Evolutionary conservation across 2,888 invertebrate species (phyloP).

Genomic region (Diaphora mendica): DNA sequence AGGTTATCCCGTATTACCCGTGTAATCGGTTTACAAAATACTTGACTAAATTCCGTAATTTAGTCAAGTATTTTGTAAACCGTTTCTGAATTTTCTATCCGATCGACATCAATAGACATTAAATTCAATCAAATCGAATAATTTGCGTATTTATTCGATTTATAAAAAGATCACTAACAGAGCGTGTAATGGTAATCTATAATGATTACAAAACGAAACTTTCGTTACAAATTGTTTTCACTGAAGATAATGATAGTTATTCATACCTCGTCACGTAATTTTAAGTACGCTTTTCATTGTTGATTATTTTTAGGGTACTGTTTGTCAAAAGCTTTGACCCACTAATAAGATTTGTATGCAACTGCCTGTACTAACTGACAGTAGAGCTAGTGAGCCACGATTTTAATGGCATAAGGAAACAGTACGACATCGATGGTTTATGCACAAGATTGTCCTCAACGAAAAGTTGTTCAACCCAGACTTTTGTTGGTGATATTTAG

Average conservation of each 20-base stretch:
- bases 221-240: conserved; percentile 49
- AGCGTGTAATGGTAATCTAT: conserved; percentile 38
- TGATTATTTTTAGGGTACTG: not conserved
- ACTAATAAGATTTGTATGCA: no score
- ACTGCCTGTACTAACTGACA: no score
- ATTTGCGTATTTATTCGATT: conserved; percentile 1
- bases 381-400: no score
- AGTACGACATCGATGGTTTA: no score
- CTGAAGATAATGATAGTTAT: conserved; percentile 24
- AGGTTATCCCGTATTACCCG: no score
- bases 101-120: not conserved
- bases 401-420: no score
- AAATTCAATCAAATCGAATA: conserved; percentile 1
- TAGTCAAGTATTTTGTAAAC: not conserved
- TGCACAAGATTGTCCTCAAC: no score
- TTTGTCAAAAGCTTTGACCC: not conserved
- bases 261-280: conserved; percentile 38
- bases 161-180: conserved; percentile 30
- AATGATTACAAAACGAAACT: conserved; percentile 48
- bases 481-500: no score
- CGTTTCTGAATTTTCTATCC: not conserved
- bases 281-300: conserved; percentile 29
- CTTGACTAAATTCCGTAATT: no score
- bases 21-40: no score
- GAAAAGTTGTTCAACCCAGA: no score